These are phyloP conservation scores for Acanthaster planci DNA, from an alignment of 35 echinoderm and acorn worm genomes.

Conservation along the genomic window DNA sequence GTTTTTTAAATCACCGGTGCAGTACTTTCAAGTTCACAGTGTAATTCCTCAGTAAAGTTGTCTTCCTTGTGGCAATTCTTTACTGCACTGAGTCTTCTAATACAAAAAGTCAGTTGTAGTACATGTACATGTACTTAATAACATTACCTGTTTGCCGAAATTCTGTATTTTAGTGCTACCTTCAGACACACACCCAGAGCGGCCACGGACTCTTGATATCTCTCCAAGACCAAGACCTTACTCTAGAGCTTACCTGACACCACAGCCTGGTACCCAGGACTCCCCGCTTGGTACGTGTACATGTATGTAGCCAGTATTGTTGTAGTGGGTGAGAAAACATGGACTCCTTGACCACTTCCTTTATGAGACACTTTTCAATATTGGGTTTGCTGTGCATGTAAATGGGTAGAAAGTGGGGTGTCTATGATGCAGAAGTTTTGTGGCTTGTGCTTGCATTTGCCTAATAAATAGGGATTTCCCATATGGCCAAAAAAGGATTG, in stretches of 20 bases:
- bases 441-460: no score
- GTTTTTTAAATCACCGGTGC: no score
- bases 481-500: no score
- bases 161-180: slow-evolving; percentile 48
- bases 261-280: slow-evolving; percentile 44
- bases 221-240: slow-evolving; percentile 64
- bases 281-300: slow-evolving; percentile 58
- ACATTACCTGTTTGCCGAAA: no score
- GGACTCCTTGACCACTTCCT: not conserved
- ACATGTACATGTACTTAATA: no score
- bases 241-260: slow-evolving; percentile 53
- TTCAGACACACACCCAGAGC: slow-evolving; percentile 45
- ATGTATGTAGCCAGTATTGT: not conserved
- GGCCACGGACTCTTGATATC: slow-evolving; percentile 80
- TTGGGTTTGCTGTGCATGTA: no score
- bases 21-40: no score
- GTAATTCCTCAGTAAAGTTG: not conserved
- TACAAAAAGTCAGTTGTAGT: not conserved
- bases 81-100: not conserved
- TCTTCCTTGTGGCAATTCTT: not conserved
- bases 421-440: no score
- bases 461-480: no score
- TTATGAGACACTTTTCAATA: no score
- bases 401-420: no score
- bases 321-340: not conserved